Percentiles rank a stretch among this genome's conserved stretches.
Conservation (phyloP, 1,140 invertebrate species). For the Matsumurasca onukii region DNA sequence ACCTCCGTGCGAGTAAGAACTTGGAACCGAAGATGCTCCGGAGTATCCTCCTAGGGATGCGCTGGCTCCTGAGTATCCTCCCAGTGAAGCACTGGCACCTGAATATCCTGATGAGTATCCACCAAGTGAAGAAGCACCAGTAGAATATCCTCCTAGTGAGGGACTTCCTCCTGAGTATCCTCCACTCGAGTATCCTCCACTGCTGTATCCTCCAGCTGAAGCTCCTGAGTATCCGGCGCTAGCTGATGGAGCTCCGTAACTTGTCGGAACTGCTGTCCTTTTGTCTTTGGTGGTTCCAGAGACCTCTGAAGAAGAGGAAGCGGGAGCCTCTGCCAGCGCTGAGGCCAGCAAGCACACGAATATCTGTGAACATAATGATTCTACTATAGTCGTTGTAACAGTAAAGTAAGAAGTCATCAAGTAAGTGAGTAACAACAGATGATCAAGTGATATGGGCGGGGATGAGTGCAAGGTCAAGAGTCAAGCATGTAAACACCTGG, state of each 20-base stretch:
- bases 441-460: too few species aligned
- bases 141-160: background rate
- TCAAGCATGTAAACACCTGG: too few species aligned
- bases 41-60: background rate
- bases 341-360: background rate
- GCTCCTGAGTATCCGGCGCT: background rate
- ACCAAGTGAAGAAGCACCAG: background rate
- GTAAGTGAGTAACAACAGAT: too few species aligned
- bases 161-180: background rate
- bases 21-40: too few species aligned
- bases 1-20: too few species aligned
- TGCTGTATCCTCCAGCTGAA: background rate
- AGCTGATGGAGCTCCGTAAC: background rate
- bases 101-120: background rate
- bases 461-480: too few species aligned
- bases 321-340: background rate
- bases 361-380: background rate
- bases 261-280: constrained; percentile 13
- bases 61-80: background rate
- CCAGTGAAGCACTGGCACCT: background rate
- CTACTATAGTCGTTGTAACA: too few species aligned
- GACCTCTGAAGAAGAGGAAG: background rate
- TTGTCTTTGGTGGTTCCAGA: background rate
- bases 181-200: too few species aligned
- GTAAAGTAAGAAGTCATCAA: too few species aligned